Evolutionary conservation across 2,797 vertebrate genomes (phyloP).

Genomic region (Etheostoma nigrum): DNA sequence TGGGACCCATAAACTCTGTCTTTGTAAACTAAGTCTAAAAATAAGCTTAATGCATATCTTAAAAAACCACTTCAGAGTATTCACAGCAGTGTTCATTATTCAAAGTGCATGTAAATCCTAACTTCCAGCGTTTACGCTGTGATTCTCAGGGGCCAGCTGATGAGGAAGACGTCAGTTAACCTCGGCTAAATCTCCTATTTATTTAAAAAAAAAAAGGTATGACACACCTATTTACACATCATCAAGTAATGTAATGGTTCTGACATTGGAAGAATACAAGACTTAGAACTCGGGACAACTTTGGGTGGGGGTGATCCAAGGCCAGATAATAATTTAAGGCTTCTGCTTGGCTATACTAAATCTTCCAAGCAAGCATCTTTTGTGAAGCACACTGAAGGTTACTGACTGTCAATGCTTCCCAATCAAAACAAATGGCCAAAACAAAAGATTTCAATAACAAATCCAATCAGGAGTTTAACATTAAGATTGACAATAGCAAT

Average conservation of each 20-base stretch:
- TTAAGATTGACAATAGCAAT: slow-evolving; percentile 5
- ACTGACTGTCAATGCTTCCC: background rate
- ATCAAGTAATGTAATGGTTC: slow-evolving; percentile 42
- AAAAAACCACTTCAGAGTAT: slow-evolving; percentile 45
- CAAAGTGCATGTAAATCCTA: slow-evolving; percentile 68
- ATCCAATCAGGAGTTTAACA: slow-evolving; percentile 15
- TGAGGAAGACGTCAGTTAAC: slow-evolving; percentile 31
- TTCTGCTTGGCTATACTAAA: slow-evolving; percentile 24
- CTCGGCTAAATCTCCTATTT: slow-evolving; percentile 21
- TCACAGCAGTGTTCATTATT: slow-evolving; percentile 60
- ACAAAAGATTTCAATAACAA: background rate
- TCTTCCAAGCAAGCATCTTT: slow-evolving; percentile 17
- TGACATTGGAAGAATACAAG: slow-evolving; percentile 25
- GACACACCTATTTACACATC: slow-evolving; percentile 69
- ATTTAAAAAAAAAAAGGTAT: slow-evolving; percentile 35
- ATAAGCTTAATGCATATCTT: slow-evolving; percentile 53
- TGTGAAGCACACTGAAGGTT: slow-evolving; percentile 5
- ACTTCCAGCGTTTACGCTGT: slow-evolving; percentile 34
- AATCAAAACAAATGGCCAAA: slow-evolving; percentile 19
- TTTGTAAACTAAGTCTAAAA: slow-evolving; percentile 60
- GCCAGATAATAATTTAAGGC: slow-evolving; percentile 20
- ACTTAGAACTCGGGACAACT: slow-evolving; percentile 14
- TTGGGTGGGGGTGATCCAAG: slow-evolving; percentile 9
- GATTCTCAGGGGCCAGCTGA: slow-evolving; percentile 21
- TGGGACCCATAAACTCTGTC: slow-evolving; percentile 19